Conservation (phyloP, 2,888 invertebrate species). For the Aquatica leii region DNA sequence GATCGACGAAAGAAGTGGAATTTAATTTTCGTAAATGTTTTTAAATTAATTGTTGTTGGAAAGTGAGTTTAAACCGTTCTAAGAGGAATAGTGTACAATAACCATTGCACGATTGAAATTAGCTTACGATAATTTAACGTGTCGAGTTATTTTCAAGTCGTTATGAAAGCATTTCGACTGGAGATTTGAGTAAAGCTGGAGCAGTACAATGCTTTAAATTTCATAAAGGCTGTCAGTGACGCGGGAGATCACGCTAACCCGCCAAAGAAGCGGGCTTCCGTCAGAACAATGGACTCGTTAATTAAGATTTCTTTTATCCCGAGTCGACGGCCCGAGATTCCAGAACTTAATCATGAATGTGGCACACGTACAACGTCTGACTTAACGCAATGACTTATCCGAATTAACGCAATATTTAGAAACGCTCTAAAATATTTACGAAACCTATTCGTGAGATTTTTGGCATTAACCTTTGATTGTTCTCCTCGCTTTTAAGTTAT, state of each 20-base stretch:
- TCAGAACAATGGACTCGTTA: slow-evolving; percentile 79
- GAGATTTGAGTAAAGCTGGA: slow-evolving; percentile 36
- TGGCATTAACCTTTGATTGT: slow-evolving; percentile 1
- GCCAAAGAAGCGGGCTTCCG: slow-evolving; percentile 64
- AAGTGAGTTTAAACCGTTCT: background rate
- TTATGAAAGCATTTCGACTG: slow-evolving; percentile 36
- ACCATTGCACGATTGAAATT: slow-evolving; percentile 26
- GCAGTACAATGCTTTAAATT: slow-evolving; percentile 38
- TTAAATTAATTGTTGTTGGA: no score
- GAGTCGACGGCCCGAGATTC: slow-evolving; percentile 39
- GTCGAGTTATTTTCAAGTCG: slow-evolving; percentile 38
- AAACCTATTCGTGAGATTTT: slow-evolving; percentile 23
- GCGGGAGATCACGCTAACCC: slow-evolving; percentile 46
- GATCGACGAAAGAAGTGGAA: no score
- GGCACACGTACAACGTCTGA: slow-evolving; percentile 39
- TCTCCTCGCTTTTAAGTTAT: background rate
- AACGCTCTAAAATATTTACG: slow-evolving; percentile 27
- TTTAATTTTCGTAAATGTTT: no score
- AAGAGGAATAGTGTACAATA: slow-evolving; percentile 7
- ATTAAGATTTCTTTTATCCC: slow-evolving; percentile 76
- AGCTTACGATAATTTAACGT: slow-evolving; percentile 34
- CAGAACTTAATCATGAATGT: slow-evolving; percentile 43
- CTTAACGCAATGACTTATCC: slow-evolving; percentile 38
- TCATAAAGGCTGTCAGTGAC: slow-evolving; percentile 44
- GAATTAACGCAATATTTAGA: slow-evolving; percentile 36